Evolutionary conservation across 2,797 vertebrate genomes (phyloP), one percentile per base, ranked within the genome.

Genomic region (Falco novaeseelandiae): DNA sequence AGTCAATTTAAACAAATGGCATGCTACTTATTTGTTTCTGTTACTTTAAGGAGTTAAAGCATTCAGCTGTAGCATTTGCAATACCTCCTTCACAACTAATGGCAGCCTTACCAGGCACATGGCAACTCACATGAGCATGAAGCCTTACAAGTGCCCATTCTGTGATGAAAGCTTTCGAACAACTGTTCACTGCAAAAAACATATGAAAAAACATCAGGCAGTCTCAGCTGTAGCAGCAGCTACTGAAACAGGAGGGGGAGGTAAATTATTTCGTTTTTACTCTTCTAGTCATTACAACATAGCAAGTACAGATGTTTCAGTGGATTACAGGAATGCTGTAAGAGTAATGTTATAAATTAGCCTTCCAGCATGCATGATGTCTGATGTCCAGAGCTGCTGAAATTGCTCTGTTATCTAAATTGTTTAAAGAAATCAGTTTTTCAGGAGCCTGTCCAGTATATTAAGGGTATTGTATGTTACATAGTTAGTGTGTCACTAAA

Each of bases 51-150:
- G 99, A 72, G 98, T 99, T 91, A 99, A 99, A 97, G 99, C 99
- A 18, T 99, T 99, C 97, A 99, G 98, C 97, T 99, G 99, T 94
- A 98, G 97, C 11, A 97, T 99, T 55, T 99, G 99, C 81, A 99
- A 98, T 16, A 98, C 99, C 8, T 98, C 99, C 4, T 99, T 99
- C 97, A 99, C 99, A 91, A 99, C 99, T 93, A 99, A 99, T 32
- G 99, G 99, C 89, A 99, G 99, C 97, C 98, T 99, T 97, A 99
- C 99, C 71, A 98, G 99, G 69, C 99, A 99, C 98, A 99, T 99
- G 99, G 98, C 99, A 81, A 99, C 99, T 76, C 99, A 99, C 96
- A 97, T 98, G 94, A 99, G 98, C 97, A 96, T 98, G 94, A 99
- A 99, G 97, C 99, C 99, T n/a, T 99, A 99, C 97, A 99, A 99